These are phyloP conservation scores for Brachyptera putata DNA, from an alignment of 2,888 invertebrate species.

Conservation along the genomic window DNA sequence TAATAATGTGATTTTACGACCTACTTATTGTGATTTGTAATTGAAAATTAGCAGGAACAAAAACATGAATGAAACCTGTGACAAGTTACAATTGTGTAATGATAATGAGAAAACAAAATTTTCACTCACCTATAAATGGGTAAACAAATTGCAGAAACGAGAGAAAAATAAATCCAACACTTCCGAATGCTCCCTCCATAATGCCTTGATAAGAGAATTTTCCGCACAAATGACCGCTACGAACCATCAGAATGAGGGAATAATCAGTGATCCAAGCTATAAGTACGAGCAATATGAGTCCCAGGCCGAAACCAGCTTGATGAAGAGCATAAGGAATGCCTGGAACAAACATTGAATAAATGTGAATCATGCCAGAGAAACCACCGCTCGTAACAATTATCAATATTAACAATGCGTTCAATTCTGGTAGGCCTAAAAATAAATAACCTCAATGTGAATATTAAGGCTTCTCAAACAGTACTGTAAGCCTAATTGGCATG, in stretches of 20 bases:
- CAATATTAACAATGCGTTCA: too few relatives aligned
- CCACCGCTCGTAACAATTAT: too few relatives aligned
- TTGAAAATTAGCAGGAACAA: too few relatives aligned
- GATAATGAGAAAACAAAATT: too few relatives aligned
- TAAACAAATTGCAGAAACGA: slow-evolving; percentile 75
- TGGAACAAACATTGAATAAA: slow-evolving; percentile 37
- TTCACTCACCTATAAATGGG: slow-evolving; percentile 69
- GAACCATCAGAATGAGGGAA: slow-evolving; percentile 73
- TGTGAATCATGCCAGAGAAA: too few relatives aligned
- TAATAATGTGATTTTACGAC: too few relatives aligned
- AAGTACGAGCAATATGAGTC: slow-evolving; percentile 61
- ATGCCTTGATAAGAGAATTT: slow-evolving; percentile 74
- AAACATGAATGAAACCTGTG: too few relatives aligned
- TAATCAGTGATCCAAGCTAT: slow-evolving; percentile 77
- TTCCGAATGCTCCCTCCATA: slow-evolving; percentile 76
- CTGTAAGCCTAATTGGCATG: not conserved
- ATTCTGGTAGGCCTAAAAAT: too few relatives aligned
- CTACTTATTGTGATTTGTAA: too few relatives aligned
- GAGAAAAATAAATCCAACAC: slow-evolving; percentile 69
- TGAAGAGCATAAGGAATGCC: slow-evolving; percentile 76
- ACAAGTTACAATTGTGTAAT: too few relatives aligned
- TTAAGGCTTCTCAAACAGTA: too few relatives aligned
- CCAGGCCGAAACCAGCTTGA: slow-evolving; percentile 75
- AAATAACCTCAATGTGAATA: too few relatives aligned
- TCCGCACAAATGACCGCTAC: slow-evolving; percentile 68